phyloP scores from a whole-genome alignment of 2,113 vertebrate species.

The Lepus americanus region DNA sequence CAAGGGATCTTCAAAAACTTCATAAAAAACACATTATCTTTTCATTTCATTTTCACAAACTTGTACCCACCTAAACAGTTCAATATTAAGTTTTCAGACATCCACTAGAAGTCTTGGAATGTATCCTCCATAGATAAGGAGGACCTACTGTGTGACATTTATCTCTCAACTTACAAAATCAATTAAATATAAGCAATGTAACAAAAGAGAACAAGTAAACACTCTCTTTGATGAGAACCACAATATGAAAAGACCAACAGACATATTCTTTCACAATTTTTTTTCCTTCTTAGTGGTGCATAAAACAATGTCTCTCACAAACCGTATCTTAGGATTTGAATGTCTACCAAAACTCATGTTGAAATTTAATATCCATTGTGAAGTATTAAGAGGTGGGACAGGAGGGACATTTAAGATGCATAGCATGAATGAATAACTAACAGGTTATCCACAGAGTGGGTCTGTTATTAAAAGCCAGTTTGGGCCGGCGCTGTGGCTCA shows the following conservation, averaged over 20 bases:
- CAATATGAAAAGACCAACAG: constrained; percentile 37
- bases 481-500: too few relatives aligned
- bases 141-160: background rate
- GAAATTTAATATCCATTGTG: background rate
- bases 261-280: background rate
- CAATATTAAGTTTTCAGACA: background rate
- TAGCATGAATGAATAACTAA: background rate
- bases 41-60: too few relatives aligned
- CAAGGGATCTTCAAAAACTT: background rate
- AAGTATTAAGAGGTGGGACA: background rate
- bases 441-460: too few relatives aligned
- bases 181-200: constrained; percentile 34
- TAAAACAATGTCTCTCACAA: background rate
- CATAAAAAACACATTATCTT: too few relatives aligned
- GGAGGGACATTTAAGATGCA: background rate
- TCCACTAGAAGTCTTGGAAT: background rate
- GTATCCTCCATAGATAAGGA: background rate
- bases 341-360: background rate
- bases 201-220: background rate
- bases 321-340: background rate
- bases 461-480: background rate
- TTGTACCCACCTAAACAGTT: too few relatives aligned
- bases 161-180: background rate
- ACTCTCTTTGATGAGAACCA: background rate
- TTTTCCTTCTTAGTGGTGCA: background rate